phyloP scores from a whole-genome alignment of 1,140 invertebrate species.

The Plectrocnemia conspersa region DNA sequence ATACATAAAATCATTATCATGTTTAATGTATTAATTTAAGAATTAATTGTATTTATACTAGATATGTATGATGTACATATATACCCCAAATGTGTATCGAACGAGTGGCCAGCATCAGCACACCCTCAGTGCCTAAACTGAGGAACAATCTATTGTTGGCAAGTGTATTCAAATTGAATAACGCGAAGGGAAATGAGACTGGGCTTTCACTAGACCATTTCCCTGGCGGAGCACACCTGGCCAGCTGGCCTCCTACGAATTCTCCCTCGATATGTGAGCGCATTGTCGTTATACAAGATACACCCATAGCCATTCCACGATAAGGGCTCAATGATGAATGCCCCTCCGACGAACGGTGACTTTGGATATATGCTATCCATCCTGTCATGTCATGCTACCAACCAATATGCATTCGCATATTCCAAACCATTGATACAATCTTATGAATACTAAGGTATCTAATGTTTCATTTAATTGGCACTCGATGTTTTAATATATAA shows the following conservation, averaged over 20 bases:
- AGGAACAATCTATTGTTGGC: conserved; percentile 33
- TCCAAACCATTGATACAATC: too few relatives aligned
- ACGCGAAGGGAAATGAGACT: conserved; percentile 33
- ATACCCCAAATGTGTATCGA: too few relatives aligned
- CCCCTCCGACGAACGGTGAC: conserved; percentile 3
- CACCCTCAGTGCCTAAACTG: conserved; percentile 18
- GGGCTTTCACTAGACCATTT: conserved; percentile 25
- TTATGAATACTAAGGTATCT: too few relatives aligned
- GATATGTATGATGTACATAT: too few relatives aligned
- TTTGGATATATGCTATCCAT: conserved; percentile 1
- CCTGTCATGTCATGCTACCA: conserved; percentile 1
- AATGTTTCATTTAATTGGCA: too few relatives aligned
- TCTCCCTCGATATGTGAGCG: background rate
- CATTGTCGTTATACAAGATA: conserved; percentile 6
- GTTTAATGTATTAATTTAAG: too few relatives aligned
- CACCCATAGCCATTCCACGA: conserved; percentile 1
- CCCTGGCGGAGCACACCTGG: conserved; percentile 19
- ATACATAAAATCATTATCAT: too few relatives aligned
- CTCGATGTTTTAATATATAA: too few relatives aligned
- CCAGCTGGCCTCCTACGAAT: conserved; percentile 8
- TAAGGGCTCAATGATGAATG: conserved; percentile 21
- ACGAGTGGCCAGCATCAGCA: background rate
- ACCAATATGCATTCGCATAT: too few relatives aligned
- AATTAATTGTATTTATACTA: too few relatives aligned
- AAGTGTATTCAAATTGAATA: conserved; percentile 35